Conservation (phyloP, 92 coral and sea anemone genomes). For the Palythoa heliodiscus region DNA sequence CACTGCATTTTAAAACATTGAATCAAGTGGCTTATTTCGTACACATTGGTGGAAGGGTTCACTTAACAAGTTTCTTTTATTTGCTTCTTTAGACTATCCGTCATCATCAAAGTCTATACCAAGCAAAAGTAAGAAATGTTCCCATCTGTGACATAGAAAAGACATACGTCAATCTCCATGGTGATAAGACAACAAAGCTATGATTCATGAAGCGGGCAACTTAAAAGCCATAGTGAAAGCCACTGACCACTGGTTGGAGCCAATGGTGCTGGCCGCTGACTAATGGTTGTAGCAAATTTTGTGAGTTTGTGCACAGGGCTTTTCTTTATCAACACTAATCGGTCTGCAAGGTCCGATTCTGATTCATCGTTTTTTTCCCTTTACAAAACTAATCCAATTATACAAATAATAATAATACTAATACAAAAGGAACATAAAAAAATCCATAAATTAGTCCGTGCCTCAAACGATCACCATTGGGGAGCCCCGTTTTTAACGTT, state of each 20-base stretch:
- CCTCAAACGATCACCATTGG: too few relatives aligned
- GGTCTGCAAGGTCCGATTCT: too few relatives aligned
- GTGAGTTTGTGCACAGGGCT: too few relatives aligned
- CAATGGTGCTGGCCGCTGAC: background rate
- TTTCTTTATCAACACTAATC: too few relatives aligned
- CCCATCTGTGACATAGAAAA: constrained; percentile 75
- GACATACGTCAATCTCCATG: constrained; percentile 76
- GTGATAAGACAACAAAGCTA: constrained; percentile 82
- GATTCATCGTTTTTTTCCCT: too few relatives aligned
- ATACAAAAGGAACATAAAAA: too few relatives aligned
- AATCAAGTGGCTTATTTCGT: too few relatives aligned
- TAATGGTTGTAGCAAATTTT: background rate
- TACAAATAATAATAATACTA: too few relatives aligned
- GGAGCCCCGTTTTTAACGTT: too few relatives aligned
- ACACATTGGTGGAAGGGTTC: background rate
- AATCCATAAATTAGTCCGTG: too few relatives aligned
- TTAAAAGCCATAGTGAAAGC: too few relatives aligned
- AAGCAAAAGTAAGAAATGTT: constrained; percentile 67
- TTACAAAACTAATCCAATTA: too few relatives aligned
- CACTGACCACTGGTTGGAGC: background rate
- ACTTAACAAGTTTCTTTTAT: background rate
- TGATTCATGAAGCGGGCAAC: background rate
- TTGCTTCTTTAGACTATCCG: constrained; percentile 54
- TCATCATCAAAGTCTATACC: constrained; percentile 71
- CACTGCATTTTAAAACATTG: background rate